Evolutionary conservation across 2,113 vertebrate species (phyloP).

Genomic region (Megalops atlanticus): DNA sequence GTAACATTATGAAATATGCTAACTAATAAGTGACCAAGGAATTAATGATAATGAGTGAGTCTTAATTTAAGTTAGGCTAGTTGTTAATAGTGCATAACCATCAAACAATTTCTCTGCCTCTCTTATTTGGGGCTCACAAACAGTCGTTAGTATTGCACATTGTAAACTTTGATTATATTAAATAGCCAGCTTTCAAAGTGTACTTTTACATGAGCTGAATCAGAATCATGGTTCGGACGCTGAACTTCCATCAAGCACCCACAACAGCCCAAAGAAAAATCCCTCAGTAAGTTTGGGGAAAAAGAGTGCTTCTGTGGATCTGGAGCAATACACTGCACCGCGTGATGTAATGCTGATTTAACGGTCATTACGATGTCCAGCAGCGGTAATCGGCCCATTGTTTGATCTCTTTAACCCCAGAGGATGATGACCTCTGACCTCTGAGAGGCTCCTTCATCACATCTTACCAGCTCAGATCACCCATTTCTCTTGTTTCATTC

Average conservation of each 20-base stretch:
- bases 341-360: conserved; percentile 60
- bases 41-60: no score
- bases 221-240: not conserved
- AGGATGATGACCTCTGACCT: conserved; percentile 75
- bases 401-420: conserved; percentile 80
- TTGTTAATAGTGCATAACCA: no score
- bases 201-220: no score
- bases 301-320: not conserved
- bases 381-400: conserved; percentile 61
- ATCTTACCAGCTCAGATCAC: conserved; percentile 64
- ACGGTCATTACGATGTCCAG: conserved; percentile 65
- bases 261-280: no score
- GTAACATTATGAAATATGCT: no score
- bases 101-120: no score
- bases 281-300: not conserved
- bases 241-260: not conserved
- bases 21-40: no score
- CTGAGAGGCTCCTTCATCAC: conserved; percentile 60
- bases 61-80: no score
- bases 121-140: not conserved
- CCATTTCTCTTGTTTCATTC: conserved; percentile 67
- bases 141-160: not conserved
- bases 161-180: not conserved
- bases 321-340: not conserved
- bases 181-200: not conserved